Base-by-base conservation (phyloP, 2,888 invertebrate genomes). In the Tenodera sinensis region DNA sequence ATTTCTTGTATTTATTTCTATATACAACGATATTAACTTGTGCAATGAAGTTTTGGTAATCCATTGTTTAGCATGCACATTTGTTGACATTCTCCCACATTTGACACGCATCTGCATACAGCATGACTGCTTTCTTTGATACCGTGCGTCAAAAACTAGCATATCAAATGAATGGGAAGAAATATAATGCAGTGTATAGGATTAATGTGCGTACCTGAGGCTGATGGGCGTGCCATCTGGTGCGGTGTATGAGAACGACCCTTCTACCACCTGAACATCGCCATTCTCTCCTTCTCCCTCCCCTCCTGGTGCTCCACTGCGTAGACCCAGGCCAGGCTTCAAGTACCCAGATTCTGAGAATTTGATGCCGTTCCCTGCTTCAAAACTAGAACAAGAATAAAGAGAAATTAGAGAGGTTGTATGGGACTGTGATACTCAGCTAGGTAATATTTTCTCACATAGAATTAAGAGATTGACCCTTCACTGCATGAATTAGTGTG, bases 191-290 rank as follows among this genome's bases (percentile, higher is more conserved):
- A 12, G 83, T 83, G 83, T 8, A 34, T 84, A 34, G 28, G 83
- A 27, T 84, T 30, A 28, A 84, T 28, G 84, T 28, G 25, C 30
- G 47, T 87, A 90, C 90, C 71, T 90, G 84, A 90, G 89, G 20
- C 85, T 90, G 89, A 90, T 90, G 28, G 87, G 83, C 0, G 88
- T 89, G n/a, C 90, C 90, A 54, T 90, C 90, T 28, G 97, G 97
- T 84, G 97, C 96, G 89, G 96, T 96, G 94, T 97, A 97, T 0
- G 95, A 95, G 94, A 97, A 97, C 88, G 96, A 96, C 25, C 97
- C 97, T 47, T 90, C 85, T 14, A 89, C 88, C 27, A 90, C 90
- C 20, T 88, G 88, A 42, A 89, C 89, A 42, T 89, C 89, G 3
- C 83, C 87, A 1, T 12, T 87, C 15, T 71, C 83, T 30, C 85